Evolutionary conservation across 92 coral and sea anemone genomes (phyloP), one percentile per base, ranked within the genome.

Genomic region (Parazoanthus darwini): DNA sequence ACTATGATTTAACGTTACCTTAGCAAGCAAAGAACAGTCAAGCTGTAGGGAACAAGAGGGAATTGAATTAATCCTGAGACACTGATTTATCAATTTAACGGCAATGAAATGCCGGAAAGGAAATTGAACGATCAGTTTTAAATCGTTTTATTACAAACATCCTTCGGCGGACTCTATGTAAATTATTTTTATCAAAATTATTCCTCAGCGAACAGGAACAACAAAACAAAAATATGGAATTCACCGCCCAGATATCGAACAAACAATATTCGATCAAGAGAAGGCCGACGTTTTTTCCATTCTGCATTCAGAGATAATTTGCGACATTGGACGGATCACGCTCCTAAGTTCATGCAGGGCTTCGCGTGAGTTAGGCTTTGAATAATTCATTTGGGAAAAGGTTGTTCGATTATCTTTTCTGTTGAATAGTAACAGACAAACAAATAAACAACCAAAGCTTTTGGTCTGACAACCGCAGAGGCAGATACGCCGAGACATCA

Each of bases 381-480:
- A 70, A 84, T 84, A 84, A 84, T 84, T 84, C 36, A 84, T 84
- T 25, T 51, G 38, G 25, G 43, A 46, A 39, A 35, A 39, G 42
- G 42, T 39, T 16, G 59, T 29, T 70, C 59, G 39, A 63, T 83
- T 70, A 46, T 13, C n/a, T 48, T 70, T 46, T 84, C 74, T 36
- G 76, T 38, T 82, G 63, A 58, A 71, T 71, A 71, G 68, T 29
- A 72, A 84, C 79, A 42, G 56, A 72, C 1, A 84, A 71, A 84
- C 42, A 71, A 71, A 29, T 6, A 71, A 35, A 0, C 38, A 78
- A 26, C 50, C 6, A 29, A 29, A 29, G 33, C 3, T 44, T 67
- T 25, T 26, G 10, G 14, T 23, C 16, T 6, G 51, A 44, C n/a
- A 63, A 48, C 66, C 70, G 36, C 5, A 48, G 5, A 56, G 18